A percentile compares a stretch with the other conserved stretches of the same genome.
These are phyloP conservation scores for Abramis brama DNA, from an alignment of 2,113 vertebrate species.

Conservation along the genomic window DNA sequence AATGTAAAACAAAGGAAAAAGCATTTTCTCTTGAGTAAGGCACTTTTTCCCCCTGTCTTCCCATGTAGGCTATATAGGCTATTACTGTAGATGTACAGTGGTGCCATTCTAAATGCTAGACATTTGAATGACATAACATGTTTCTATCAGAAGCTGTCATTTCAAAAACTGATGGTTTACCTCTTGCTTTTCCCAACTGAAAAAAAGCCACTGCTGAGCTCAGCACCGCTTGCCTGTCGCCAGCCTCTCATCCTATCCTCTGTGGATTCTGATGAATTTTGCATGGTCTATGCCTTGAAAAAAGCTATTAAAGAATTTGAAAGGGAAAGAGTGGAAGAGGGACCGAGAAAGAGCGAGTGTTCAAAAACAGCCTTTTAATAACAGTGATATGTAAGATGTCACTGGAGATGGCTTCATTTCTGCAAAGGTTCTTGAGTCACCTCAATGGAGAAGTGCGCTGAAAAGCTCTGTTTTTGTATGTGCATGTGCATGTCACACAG, in stretches of 20 bases:
- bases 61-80: background rate
- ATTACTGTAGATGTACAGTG: background rate
- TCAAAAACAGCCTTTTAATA: slow-evolving; percentile 63
- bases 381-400: slow-evolving; percentile 59
- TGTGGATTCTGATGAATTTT: slow-evolving; percentile 46
- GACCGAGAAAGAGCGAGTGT: slow-evolving; percentile 1
- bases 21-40: background rate
- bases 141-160: slow-evolving; percentile 32
- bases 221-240: slow-evolving; percentile 23
- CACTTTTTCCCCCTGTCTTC: background rate
- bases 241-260: slow-evolving; percentile 43
- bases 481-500: slow-evolving; percentile 20
- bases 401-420: slow-evolving; percentile 57
- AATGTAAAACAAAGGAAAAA: background rate
- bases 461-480: slow-evolving; percentile 31
- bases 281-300: slow-evolving; percentile 38
- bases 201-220: slow-evolving; percentile 37
- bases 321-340: slow-evolving; percentile 20
- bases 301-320: slow-evolving; percentile 44
- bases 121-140: slow-evolving; percentile 1
- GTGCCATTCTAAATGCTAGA: background rate
- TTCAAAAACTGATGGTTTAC: background rate
- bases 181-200: background rate
- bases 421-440: slow-evolving; percentile 44
- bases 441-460: slow-evolving; percentile 34